Evolutionary conservation across 2,113 vertebrate species (phyloP), one percentile per base, ranked within the genome.

Genomic region (Sebastes schlegelii): DNA sequence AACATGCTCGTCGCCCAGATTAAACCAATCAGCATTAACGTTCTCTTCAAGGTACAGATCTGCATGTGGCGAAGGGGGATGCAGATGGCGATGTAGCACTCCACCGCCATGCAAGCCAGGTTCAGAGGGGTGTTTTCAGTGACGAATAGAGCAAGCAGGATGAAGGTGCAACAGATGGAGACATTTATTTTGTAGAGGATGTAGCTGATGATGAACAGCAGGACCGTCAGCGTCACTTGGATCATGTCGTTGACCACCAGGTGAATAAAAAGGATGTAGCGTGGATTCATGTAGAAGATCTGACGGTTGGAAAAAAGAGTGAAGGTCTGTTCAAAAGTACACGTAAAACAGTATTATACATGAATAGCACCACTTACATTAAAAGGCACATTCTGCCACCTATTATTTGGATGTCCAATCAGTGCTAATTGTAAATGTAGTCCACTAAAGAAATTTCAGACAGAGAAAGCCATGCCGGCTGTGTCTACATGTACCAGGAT

Each of bases 21-120:
- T n/a, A n/a, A n/a, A n/a, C n/a, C n/a, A n/a, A n/a, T n/a, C n/a
- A n/a, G n/a, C n/a, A n/a, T n/a, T n/a, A n/a, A n/a, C n/a, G n/a
- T n/a, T n/a, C n/a, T n/a, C 11, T 11, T 85, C 14, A 93, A 16
- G 0, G 94, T 95, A 65, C 94, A 95, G 62, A 95, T 88, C 52
- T 90, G 90, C 17, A 42, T 7, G 16, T 95, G 93, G n/a, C 68
- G 91, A 0, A 95, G 83, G 2, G 95, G 95, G 19, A 93, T 6
- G 45, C 95, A 94, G 13, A 95, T 63, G 80, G 95, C 94, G 57
- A 61, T 61, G 58, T 61, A 61, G 58, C 26, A 26, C 64, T 95
- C 95, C n/a, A 92, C 45, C 0, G 93, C 94, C 95, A 95, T 95
- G 64, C 93, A 91, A 1, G 93, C 94, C 81, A 95, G 87, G 77